Conservation (phyloP, 2,888 invertebrate species). For the Sarcophaga carnaria region DNA sequence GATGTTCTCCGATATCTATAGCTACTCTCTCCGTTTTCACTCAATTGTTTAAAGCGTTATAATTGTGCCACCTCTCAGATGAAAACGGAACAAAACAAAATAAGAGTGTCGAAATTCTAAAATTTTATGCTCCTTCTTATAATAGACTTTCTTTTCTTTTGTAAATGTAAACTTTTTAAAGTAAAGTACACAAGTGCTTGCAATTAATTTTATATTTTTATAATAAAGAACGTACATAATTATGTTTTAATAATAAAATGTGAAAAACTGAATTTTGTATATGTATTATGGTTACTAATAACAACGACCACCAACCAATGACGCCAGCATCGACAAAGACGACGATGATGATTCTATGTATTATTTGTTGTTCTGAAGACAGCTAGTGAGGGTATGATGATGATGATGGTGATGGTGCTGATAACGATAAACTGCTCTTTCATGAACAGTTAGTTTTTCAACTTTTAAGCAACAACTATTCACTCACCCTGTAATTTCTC, state of each 20-base stretch:
- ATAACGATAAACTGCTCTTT: constrained; percentile 22
- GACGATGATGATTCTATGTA: neutral
- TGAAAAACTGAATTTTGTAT: constrained; percentile 34
- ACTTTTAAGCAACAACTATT: constrained; percentile 34
- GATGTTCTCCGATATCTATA: too few species aligned
- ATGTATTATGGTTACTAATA: constrained; percentile 24
- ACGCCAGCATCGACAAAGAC: neutral
- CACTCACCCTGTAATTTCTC: neutral
- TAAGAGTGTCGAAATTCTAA: too few species aligned
- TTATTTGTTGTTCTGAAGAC: neutral
- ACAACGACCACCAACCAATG: constrained; percentile 39
- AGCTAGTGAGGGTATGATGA: too few species aligned
- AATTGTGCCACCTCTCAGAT: too few species aligned
- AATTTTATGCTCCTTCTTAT: too few species aligned
- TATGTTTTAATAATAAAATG: constrained; percentile 19
- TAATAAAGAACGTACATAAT: constrained; percentile 1
- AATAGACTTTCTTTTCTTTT: too few species aligned
- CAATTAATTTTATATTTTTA: constrained; percentile 28
- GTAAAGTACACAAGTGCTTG: neutral
- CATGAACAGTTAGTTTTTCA: constrained; percentile 25
- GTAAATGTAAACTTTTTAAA: neutral
- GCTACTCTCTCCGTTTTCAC: too few species aligned
- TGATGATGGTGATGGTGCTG: constrained; percentile 9
- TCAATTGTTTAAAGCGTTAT: too few species aligned
- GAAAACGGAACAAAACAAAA: too few species aligned